Evolutionary conservation across 2,113 vertebrate species (phyloP), one percentile per base, ranked within the genome.

Genomic region (Acanthisitta chloris): DNA sequence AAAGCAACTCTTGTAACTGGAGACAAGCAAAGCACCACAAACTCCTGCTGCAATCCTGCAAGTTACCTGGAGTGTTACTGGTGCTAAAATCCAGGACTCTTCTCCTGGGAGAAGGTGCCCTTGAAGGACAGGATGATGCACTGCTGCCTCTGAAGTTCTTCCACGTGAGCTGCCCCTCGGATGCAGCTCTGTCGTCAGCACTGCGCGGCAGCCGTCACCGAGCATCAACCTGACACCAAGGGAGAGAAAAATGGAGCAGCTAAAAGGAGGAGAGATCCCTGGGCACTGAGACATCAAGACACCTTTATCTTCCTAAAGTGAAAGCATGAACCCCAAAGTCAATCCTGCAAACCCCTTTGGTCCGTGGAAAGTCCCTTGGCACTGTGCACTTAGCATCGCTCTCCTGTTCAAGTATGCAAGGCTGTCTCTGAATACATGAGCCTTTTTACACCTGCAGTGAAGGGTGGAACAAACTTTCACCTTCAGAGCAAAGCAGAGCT

Each of bases 401-500:
- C 61, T 79, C 65, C 73, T 49, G 71, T 45, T 86, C 74, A 91
- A 86, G n/a, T 10, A 46, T n/a, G 66, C 66, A 45, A 55, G 67
- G 57, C 42, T 92, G 38, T 59, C 91, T 85, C 80, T 92, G 72
- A 88, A 83, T 89, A 46, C 0, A 0, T 46, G 49, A 88, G 48
- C 65, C 54, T 88, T 93, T 79, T 84, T 69, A 86, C 78, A 96
- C 93, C 91, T 97, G 88, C 88, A 74, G n/a, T 52, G 62, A 86
- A 67, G 45, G 59, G 69, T 79, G 78, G 81, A 84, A 95, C 88
- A 93, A 97, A 93, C 88, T 95, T 95, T 89, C 89, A 92, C 95
- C 96, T 97, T 96, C 91, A 96, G 88, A 97, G 94, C 36, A 42
- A 57, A 92, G 76, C 86, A 57, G 83, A 90, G 81, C 88, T 92